Percentiles rank a stretch among this genome's conserved stretches.
phyloP scores from a whole-genome alignment of 2,113 vertebrate species.

The Probosciger aterrimus region DNA sequence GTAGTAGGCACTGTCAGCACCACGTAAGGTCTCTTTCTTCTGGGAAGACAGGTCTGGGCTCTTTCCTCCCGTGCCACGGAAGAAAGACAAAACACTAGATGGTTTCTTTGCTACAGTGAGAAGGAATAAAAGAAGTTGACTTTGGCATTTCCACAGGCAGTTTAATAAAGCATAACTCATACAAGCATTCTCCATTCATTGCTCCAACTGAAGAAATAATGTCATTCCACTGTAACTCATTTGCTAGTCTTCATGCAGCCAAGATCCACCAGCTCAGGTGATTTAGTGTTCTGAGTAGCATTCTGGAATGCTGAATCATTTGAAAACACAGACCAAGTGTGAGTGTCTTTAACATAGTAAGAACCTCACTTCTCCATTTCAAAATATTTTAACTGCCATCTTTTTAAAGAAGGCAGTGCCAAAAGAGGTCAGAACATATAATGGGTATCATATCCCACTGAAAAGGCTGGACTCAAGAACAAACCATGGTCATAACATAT shows the following conservation, averaged over 20 bases:
- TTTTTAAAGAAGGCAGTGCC: background rate
- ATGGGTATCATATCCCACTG: background rate
- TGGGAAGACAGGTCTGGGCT: slow-evolving; percentile 81
- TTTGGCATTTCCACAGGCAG: background rate
- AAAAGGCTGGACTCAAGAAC: background rate
- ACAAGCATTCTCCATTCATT: background rate
- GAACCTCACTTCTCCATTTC: background rate
- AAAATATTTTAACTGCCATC: background rate
- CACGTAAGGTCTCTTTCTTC: slow-evolving; percentile 82
- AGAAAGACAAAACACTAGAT: slow-evolving; percentile 81
- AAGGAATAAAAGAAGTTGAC: background rate
- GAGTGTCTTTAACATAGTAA: background rate
- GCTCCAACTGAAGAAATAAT: background rate
- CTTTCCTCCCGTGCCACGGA: slow-evolving; percentile 81
- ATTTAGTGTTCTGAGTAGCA: background rate
- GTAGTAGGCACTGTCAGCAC: slow-evolving; percentile 83
- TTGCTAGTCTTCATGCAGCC: background rate
- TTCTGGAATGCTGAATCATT: background rate
- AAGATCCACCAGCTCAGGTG: background rate
- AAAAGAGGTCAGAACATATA: background rate
- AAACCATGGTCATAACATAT: background rate
- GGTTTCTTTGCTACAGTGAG: slow-evolving; percentile 77
- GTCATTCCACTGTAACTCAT: background rate
- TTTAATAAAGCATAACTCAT: background rate
- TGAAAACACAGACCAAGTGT: background rate